A percentile compares a stretch with the other conserved stretches of the same genome.
phyloP scores from a whole-genome alignment of 1,140 invertebrate genomes.

The Drosophila mauritiana region DNA sequence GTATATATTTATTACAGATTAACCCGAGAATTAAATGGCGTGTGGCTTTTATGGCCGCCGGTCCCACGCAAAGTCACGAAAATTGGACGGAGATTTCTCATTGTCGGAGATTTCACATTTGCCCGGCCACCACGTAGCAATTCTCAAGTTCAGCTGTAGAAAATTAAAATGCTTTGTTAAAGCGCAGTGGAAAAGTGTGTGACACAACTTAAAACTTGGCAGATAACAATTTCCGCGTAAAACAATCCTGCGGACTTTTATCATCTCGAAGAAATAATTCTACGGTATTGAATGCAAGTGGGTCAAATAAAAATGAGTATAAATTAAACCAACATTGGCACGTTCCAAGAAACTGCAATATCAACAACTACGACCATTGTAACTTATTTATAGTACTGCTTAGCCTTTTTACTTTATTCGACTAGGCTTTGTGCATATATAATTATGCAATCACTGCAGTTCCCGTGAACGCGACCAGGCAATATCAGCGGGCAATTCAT shows the following conservation, averaged over 20 bases:
- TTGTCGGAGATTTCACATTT: constrained; percentile 47
- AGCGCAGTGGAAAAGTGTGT: constrained; percentile 32
- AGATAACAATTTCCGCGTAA: background rate
- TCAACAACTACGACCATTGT: constrained; percentile 22
- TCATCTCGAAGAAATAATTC: background rate
- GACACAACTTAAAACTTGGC: constrained; percentile 12
- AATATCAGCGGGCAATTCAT: constrained; percentile 55
- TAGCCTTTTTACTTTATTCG: constrained; percentile 49
- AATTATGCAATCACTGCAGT: constrained; percentile 64
- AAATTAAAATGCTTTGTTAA: constrained; percentile 20
- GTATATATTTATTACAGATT: constrained; percentile 71
- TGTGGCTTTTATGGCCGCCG: constrained; percentile 70
- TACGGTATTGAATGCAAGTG: constrained; percentile 61
- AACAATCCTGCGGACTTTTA: background rate
- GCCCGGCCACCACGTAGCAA: constrained; percentile 38
- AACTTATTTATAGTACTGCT: constrained; percentile 27
- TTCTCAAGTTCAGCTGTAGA: constrained; percentile 42
- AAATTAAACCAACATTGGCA: constrained; percentile 24
- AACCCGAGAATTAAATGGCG: constrained; percentile 73
- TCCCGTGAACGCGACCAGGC: constrained; percentile 25
- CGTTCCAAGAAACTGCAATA: constrained; percentile 50
- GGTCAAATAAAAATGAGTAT: constrained; percentile 47
- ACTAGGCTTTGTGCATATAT: constrained; percentile 13
- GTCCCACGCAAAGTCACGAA: constrained; percentile 79
- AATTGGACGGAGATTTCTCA: constrained; percentile 58